Conservation (phyloP, 1,140 invertebrate genomes). For the Macrobrachium nipponense region DNA sequence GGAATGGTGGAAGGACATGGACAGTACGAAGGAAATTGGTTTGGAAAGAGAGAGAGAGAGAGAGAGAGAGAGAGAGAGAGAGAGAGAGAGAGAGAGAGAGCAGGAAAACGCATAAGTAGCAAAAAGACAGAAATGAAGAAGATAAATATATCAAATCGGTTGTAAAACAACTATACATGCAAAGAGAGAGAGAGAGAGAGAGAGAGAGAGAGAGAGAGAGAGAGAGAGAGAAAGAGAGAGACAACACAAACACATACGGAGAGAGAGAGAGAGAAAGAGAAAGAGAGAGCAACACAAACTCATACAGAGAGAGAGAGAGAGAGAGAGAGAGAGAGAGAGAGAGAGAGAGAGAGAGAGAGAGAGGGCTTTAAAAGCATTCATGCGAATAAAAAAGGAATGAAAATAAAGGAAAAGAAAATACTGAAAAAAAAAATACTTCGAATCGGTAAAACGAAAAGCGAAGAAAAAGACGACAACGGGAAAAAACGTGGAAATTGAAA, state of each 20-base stretch:
- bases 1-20: background rate
- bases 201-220: too few relatives aligned
- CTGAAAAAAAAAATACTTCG: too few relatives aligned
- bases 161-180: rapidly evolving
- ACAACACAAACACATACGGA: background rate
- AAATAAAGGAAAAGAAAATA: too few relatives aligned
- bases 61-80: background rate
- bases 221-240: too few relatives aligned
- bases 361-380: background rate
- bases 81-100: background rate
- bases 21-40: too few relatives aligned
- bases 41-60: conserved; percentile 5
- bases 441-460: too few relatives aligned
- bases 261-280: background rate
- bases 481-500: too few relatives aligned
- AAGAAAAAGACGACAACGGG: too few relatives aligned
- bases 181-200: too few relatives aligned
- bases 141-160: background rate
- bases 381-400: too few relatives aligned
- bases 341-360: conserved; percentile 9
- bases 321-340: background rate
- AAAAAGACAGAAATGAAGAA: background rate
- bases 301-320: too few relatives aligned
- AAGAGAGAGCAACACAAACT: too few relatives aligned
- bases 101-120: background rate